These are phyloP conservation scores for Pollenia griseotomentosa DNA, from an alignment of 2,888 invertebrate genomes.

Conservation along the genomic window DNA sequence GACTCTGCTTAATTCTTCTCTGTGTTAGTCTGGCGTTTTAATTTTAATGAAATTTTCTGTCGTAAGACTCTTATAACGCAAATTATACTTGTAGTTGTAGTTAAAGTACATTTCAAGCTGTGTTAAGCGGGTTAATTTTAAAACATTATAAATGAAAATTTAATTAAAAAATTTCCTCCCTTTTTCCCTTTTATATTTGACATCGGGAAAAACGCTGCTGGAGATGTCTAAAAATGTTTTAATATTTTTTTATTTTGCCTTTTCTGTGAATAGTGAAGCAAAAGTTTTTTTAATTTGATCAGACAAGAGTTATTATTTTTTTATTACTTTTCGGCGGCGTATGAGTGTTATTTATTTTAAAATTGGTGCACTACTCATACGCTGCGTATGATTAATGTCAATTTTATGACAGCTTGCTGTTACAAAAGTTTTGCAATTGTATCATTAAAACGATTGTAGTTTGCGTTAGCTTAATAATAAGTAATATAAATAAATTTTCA, in stretches of 20 bases:
- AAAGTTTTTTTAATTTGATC: conserved; percentile 9
- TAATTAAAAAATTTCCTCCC: conserved; percentile 30
- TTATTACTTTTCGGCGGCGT: not conserved
- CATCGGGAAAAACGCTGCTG: not conserved
- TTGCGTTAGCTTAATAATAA: not conserved
- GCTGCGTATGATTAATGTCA: not conserved
- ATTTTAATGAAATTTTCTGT: not conserved
- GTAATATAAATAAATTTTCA: too few species aligned
- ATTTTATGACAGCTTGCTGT: not conserved
- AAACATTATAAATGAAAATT: not conserved
- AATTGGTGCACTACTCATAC: conserved; percentile 6
- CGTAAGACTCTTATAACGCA: not conserved
- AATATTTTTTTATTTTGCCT: not conserved
- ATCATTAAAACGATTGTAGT: not conserved
- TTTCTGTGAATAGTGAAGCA: not conserved
- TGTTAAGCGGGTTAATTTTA: not conserved
- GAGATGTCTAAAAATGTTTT: not conserved
- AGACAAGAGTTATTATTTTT: not conserved
- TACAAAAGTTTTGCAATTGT: not conserved
- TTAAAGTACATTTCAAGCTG: not conserved
- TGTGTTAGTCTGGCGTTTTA: not conserved
- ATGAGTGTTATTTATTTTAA: conserved; percentile 17
- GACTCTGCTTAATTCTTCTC: too few species aligned
- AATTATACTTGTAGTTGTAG: not conserved
- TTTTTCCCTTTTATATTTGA: not conserved